These are phyloP conservation scores for Butorides virescens DNA, from an alignment of 2,113 vertebrate genomes.

Conservation along the genomic window DNA sequence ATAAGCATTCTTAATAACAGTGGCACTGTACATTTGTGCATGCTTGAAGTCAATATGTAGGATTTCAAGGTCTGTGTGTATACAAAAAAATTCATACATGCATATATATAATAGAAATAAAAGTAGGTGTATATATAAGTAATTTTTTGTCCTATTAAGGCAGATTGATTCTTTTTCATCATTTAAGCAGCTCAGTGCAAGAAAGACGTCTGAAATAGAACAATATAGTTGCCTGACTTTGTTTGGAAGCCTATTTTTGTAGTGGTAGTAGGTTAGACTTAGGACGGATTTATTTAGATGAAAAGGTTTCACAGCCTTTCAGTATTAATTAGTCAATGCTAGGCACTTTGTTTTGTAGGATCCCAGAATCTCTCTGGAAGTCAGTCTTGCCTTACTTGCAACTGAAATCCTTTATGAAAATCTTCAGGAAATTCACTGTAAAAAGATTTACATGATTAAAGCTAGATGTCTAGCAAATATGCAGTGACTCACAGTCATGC, in stretches of 20 bases:
- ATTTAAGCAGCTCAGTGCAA: background rate
- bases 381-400: background rate
- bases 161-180: background rate
- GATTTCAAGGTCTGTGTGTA: background rate
- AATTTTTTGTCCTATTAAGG: background rate
- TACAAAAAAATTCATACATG: background rate
- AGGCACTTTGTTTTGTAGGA: background rate
- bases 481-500: background rate
- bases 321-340: background rate
- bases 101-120: background rate
- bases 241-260: background rate
- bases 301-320: background rate
- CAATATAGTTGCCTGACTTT: background rate
- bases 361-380: background rate
- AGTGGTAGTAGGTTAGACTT: background rate
- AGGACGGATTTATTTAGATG: background rate
- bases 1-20: background rate
- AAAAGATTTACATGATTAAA: slow-evolving; percentile 13
- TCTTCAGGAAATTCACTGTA: background rate
- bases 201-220: background rate
- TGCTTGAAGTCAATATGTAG: background rate
- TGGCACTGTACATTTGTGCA: background rate
- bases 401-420: background rate
- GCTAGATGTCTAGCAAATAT: background rate
- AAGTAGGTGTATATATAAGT: background rate